These are phyloP conservation scores for Bombus affinis DNA, from an alignment of 1,140 invertebrate genomes.

Conservation along the genomic window DNA sequence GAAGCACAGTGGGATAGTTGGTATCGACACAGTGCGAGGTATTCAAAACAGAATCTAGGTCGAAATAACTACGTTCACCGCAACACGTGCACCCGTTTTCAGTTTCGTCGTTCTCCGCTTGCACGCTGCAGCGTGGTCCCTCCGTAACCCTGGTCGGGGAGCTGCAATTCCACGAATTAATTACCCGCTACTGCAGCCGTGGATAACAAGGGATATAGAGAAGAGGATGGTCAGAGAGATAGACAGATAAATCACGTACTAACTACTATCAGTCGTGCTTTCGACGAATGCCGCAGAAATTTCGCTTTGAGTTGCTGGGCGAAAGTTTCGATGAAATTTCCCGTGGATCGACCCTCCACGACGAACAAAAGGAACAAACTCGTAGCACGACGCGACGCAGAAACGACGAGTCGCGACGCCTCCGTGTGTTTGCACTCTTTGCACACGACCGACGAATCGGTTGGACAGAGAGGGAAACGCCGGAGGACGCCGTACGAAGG, in stretches of 20 bases:
- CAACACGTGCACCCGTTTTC: conserved; percentile 40
- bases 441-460: conserved; percentile 6
- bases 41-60: conserved; percentile 50
- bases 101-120: neutral
- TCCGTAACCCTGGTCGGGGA: conserved; percentile 18
- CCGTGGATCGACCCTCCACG: neutral
- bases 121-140: no score
- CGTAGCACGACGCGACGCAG: neutral
- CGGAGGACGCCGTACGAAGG: neutral
- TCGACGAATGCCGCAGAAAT: conserved; percentile 32
- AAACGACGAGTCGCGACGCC: neutral
- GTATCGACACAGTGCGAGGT: conserved; percentile 13
- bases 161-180: conserved; percentile 50
- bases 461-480: neutral
- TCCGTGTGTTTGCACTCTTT: conserved; percentile 23
- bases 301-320: neutral
- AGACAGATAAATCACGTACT: conserved; percentile 39
- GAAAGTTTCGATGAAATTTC: conserved; percentile 44
- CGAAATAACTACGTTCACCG: conserved; percentile 38
- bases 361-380: neutral
- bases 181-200: conserved; percentile 31
- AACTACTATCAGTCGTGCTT: conserved; percentile 39
- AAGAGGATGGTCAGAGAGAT: neutral
- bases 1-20: conserved; percentile 3
- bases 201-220: conserved; percentile 48